These are phyloP conservation scores for Protosalanx chinensis DNA, from an alignment of 2,797 vertebrate species.

Conservation along the genomic window DNA sequence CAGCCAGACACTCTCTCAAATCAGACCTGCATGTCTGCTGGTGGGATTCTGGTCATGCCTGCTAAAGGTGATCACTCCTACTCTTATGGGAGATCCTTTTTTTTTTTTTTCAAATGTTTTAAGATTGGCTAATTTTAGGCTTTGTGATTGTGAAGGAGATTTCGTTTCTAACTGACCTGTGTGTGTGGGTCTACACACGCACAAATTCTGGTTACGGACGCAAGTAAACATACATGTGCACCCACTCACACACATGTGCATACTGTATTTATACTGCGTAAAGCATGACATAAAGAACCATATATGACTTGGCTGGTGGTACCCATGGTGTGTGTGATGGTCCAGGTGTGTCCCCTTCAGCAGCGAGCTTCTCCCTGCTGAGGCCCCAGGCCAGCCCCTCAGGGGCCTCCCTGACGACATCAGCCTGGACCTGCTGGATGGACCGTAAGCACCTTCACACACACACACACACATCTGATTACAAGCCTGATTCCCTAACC, in stretches of 20 bases:
- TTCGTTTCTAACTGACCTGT: too few relatives aligned
- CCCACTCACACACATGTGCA: not conserved
- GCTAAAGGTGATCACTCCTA: too few relatives aligned
- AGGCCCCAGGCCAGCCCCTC: constrained; percentile 50
- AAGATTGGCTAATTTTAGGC: too few relatives aligned
- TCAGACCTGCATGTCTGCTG: too few relatives aligned
- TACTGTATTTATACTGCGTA: constrained; percentile 8
- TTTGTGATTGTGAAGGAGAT: too few relatives aligned
- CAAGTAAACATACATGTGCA: not conserved
- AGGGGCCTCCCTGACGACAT: constrained; percentile 48
- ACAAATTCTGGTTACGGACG: too few relatives aligned
- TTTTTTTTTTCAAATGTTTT: too few relatives aligned
- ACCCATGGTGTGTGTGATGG: constrained; percentile 24
- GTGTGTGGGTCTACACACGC: too few relatives aligned
- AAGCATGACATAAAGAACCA: constrained; percentile 18
- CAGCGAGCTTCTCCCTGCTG: constrained; percentile 56
- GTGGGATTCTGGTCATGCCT: too few relatives aligned
- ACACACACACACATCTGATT: not conserved
- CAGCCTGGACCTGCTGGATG: constrained; percentile 38
- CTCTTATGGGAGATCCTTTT: too few relatives aligned
- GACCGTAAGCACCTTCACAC: constrained; percentile 50
- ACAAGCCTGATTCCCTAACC: too few relatives aligned
- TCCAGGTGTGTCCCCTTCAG: constrained; percentile 62
- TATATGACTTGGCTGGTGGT: not conserved
- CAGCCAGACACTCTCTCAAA: too few relatives aligned